A percentile compares a stretch with the other conserved stretches of the same genome.
phyloP scores from a whole-genome alignment of 2,113 vertebrate species.

The Phrynocephalus versicolor region DNA sequence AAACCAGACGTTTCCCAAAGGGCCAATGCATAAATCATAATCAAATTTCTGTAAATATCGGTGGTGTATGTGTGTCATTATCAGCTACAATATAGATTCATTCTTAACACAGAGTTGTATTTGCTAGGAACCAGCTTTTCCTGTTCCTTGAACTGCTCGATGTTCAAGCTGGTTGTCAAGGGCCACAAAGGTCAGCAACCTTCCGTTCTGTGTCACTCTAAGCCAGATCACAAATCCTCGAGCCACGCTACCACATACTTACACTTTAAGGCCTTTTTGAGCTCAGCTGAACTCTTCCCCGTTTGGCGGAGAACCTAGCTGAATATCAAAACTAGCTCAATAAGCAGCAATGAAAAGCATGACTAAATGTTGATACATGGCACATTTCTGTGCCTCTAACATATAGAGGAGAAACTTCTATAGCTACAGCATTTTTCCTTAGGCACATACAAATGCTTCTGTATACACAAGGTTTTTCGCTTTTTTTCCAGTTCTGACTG shows the following conservation, averaged over 20 bases:
- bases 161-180: background rate
- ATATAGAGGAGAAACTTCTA: background rate
- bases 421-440: background rate
- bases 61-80: background rate
- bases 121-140: background rate
- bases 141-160: background rate
- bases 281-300: too few species aligned
- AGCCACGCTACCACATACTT: background rate
- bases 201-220: background rate
- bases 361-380: too few species aligned
- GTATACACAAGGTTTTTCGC: background rate
- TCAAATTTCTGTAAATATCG: background rate
- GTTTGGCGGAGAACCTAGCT: background rate
- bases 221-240: background rate
- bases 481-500: background rate
- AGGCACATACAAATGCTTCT: background rate
- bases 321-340: background rate
- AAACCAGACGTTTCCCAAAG: background rate
- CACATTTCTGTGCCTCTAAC: background rate
- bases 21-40: background rate
- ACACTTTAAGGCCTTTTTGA: background rate
- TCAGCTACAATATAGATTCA: background rate
- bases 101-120: background rate
- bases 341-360: background rate
- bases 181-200: background rate